Conservation (phyloP, 37 sponge, comb jelly and placozoan species). For the Halichondria panicea region DNA sequence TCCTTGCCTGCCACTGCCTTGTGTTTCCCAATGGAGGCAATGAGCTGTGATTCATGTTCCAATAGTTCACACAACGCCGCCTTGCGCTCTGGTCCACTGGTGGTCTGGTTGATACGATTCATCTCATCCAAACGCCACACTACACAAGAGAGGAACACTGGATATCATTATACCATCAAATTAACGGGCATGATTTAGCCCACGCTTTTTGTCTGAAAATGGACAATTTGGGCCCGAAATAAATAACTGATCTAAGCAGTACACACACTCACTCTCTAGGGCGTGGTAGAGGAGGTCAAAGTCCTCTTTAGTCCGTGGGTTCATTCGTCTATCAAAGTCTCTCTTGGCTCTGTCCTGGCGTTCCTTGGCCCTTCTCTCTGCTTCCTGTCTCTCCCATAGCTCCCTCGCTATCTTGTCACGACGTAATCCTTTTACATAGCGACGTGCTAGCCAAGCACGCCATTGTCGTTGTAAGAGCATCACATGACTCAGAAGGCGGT, state of each 20-base stretch:
- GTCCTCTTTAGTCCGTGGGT: slow-evolving; percentile 89
- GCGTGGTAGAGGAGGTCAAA: slow-evolving; percentile 93
- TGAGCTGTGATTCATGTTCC: slow-evolving; percentile 93
- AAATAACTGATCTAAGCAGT: background rate
- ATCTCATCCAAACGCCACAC: slow-evolving; percentile 92
- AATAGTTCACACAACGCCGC: slow-evolving; percentile 89
- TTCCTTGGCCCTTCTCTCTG: slow-evolving; percentile 55
- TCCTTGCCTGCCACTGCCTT: slow-evolving; percentile 68
- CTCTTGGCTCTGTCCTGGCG: slow-evolving; percentile 62
- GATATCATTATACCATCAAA: background rate
- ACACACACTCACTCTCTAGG: slow-evolving; percentile 70
- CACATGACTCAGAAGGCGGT: slow-evolving; percentile 73
- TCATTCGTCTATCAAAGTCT: slow-evolving; percentile 88
- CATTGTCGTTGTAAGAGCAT: slow-evolving; percentile 82
- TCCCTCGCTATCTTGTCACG: slow-evolving; percentile 36
- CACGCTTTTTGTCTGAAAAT: background rate
- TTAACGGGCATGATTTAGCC: background rate
- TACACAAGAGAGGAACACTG: slow-evolving; percentile 8
- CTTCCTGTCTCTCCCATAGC: slow-evolving; percentile 72
- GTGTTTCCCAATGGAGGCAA: slow-evolving; percentile 92
- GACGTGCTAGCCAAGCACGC: slow-evolving; percentile 77
- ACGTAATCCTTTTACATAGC: slow-evolving; percentile 68
- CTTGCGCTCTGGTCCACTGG: slow-evolving; percentile 87
- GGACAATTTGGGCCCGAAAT: background rate
- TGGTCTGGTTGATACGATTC: slow-evolving; percentile 68